Evolutionary conservation across 2,888 invertebrate genomes (phyloP), one percentile per base, ranked within the genome.

Genomic region (Drosophila siamana): DNA sequence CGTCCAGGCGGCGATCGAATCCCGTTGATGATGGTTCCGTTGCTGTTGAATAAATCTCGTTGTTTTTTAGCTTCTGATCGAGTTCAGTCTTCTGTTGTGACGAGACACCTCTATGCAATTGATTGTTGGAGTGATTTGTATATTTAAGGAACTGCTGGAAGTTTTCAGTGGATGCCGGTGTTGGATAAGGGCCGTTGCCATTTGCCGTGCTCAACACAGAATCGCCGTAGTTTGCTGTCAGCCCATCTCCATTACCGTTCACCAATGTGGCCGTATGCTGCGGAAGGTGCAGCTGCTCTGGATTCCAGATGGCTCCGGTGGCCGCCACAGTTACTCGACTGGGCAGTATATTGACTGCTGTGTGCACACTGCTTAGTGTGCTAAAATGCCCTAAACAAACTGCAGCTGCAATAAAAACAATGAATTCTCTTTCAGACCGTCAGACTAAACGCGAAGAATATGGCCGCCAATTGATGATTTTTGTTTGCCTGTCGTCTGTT

Each of bases 281-380:
- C 15, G 30, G 44, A 33, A 4, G n/a, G 1, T 11, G 33, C 15
- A 36, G 44, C 24, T 69, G 60, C 44, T 76, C 55, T 16, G 60
- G 55, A 72, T 72, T 43, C 59, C 67, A 67, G 73, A 56, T 60
- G 73, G 62, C 51, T 56, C 55, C 56, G 46, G 24, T 36, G 73
- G 46, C 78, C 67, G 66, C 59, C 62, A 74, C 78, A 57, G 56
- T 63, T 60, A 9, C 52, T 52, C 43, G 59, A 54, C 51, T 60
- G 8, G 67, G 59, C 16, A 63, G 78, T 74, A 77, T 74, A 60
- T 78, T 74, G 67, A n/a, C 43, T 51, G 55, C 8, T 38, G 11
- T 3, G 9, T 7, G 78, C 78, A 77, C 74, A 77, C 73, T 60
- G 72, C 6, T n/a, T 8, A 77, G 67, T 63, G 78, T 72, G 62